These are phyloP conservation scores for Rattus rattus DNA, from an alignment of 2,113 vertebrate species.

Conservation along the genomic window DNA sequence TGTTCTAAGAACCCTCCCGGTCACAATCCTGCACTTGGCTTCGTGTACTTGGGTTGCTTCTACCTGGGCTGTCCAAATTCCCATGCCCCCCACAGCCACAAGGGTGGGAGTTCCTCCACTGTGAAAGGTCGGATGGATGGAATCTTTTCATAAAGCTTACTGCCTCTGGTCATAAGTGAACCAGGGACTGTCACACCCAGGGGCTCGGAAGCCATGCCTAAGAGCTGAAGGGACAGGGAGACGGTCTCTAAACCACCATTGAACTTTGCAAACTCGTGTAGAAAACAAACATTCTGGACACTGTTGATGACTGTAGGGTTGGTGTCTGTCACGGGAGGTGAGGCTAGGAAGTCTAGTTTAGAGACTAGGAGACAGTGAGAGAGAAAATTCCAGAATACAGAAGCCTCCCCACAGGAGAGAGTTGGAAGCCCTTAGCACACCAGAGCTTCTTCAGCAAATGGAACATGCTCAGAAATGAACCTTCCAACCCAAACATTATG, in stretches of 20 bases:
- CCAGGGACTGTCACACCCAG: background rate
- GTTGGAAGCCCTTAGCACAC: background rate
- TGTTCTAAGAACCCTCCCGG: too few relatives aligned
- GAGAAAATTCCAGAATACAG: too few relatives aligned
- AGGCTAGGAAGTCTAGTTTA: background rate
- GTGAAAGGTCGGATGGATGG: rapidly evolving
- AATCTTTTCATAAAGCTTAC: background rate
- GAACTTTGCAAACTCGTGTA: background rate
- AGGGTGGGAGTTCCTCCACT: background rate
- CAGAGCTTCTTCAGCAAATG: too few relatives aligned
- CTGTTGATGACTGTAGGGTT: rapidly evolving
- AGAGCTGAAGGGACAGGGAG: background rate
- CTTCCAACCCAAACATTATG: background rate
- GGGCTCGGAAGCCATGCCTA: background rate
- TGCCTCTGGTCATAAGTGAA: background rate
- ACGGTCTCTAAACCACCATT: too few relatives aligned
- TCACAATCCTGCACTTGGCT: rapidly evolving
- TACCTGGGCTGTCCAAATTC: rapidly evolving
- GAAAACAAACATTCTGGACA: background rate
- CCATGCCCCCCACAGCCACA: background rate
- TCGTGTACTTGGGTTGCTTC: background rate
- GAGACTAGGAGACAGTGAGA: background rate
- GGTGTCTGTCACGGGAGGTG: background rate
- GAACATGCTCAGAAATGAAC: background rate
- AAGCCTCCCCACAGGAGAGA: background rate